phyloP scores from a whole-genome alignment of 2,113 vertebrate species.

The Eulemur rufifrons region DNA sequence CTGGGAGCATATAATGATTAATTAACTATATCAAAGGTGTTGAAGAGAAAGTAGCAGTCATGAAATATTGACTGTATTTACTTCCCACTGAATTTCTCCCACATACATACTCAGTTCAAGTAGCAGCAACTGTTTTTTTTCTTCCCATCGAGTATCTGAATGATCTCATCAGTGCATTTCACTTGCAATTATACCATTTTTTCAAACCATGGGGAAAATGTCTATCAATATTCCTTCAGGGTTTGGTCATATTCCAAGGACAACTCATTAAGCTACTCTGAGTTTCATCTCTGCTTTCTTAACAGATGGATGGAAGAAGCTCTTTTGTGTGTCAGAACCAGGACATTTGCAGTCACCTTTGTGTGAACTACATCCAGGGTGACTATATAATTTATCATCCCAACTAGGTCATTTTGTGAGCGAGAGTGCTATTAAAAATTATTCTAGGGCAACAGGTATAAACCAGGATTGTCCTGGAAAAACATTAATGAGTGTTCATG shows the following conservation, averaged over 20 bases:
- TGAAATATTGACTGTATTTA: neutral
- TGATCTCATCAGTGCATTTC: neutral
- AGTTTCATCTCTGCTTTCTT: neutral
- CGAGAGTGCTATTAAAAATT: neutral
- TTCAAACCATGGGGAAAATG: neutral
- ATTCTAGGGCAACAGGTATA: neutral
- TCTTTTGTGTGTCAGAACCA: neutral
- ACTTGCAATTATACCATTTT: neutral
- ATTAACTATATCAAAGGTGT: neutral
- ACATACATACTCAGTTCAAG: neutral
- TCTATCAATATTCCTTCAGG: neutral
- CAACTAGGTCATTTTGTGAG: constrained; percentile 12
- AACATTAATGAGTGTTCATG: neutral
- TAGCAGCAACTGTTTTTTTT: neutral
- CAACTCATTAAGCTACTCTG: neutral
- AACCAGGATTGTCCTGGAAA: neutral
- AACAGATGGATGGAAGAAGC: constrained; percentile 14
- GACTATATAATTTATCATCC: constrained; percentile 36
- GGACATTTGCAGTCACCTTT: neutral
- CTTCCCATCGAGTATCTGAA: neutral
- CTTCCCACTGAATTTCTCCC: neutral
- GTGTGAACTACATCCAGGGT: neutral
- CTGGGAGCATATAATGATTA: neutral
- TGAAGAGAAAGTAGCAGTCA: neutral
- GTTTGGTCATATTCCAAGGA: neutral